Evolutionary conservation across 1,140 invertebrate genomes (phyloP).

Genomic region (Thaumetopoea pityocampa): DNA sequence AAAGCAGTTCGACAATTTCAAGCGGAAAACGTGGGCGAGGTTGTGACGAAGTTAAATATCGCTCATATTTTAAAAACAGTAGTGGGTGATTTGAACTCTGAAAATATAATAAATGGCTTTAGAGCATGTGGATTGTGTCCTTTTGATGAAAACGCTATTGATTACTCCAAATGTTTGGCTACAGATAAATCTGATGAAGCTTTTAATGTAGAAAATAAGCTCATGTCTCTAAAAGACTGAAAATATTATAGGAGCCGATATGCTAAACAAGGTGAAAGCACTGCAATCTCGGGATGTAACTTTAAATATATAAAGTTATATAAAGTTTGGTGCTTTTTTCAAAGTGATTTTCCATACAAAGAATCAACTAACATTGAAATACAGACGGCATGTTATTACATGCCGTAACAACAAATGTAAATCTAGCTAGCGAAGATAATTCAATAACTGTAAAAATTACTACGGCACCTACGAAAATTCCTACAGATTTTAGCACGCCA

Average conservation of each 20-base stretch:
- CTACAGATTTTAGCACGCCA: too few relatives aligned
- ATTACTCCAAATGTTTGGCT: background rate
- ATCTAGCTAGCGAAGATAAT: too few relatives aligned
- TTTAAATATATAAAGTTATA: too few relatives aligned
- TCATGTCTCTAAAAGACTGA: background rate
- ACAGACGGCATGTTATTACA: too few relatives aligned
- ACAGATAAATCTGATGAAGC: too few relatives aligned
- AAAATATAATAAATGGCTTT: background rate
- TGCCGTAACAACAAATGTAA: too few relatives aligned
- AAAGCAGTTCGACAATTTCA: constrained; percentile 1
- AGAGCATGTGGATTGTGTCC: background rate
- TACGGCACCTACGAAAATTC: too few relatives aligned
- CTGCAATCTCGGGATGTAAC: constrained; percentile 20
- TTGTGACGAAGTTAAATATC: background rate
- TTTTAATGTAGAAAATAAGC: background rate
- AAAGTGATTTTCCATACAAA: too few relatives aligned
- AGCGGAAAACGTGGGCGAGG: background rate
- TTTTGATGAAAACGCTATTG: background rate
- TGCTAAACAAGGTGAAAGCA: background rate
- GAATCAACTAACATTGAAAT: too few relatives aligned
- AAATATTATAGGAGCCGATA: background rate
- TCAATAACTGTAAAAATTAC: too few relatives aligned
- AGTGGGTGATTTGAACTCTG: background rate
- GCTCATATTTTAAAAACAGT: background rate
- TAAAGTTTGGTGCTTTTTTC: too few relatives aligned